phyloP scores from a whole-genome alignment of 2,113 vertebrate species.

The Galbula dea region DNA sequence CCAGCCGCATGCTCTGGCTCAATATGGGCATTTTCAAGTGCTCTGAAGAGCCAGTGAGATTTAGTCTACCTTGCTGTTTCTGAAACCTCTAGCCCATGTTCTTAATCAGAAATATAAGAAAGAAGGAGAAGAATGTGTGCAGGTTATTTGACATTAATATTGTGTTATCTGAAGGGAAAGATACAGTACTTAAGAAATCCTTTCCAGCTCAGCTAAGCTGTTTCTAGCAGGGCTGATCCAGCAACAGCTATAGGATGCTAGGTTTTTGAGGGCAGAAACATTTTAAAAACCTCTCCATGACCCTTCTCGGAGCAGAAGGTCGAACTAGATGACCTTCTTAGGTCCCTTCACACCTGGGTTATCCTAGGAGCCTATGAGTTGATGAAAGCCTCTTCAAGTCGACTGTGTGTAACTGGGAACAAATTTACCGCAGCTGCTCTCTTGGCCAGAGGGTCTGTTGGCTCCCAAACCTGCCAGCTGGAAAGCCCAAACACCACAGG shows the following conservation, averaged over 20 bases:
- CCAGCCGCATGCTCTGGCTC: neutral
- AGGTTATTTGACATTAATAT: neutral
- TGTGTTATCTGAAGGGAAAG: neutral
- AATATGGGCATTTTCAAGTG: neutral
- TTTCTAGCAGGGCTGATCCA: conserved; percentile 19
- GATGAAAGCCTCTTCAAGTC: neutral
- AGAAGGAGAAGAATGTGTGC: neutral
- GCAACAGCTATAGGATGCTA: neutral
- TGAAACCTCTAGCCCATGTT: neutral
- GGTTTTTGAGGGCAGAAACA: neutral
- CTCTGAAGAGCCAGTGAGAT: neutral
- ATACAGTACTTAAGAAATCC: neutral
- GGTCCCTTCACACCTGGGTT: neutral
- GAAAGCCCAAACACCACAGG: neutral
- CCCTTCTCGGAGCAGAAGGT: neutral
- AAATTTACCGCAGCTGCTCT: neutral
- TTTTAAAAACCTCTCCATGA: neutral
- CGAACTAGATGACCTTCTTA: neutral
- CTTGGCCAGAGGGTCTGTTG: neutral
- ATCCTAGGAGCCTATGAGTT: neutral
- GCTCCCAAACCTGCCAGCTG: neutral
- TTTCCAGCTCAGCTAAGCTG: neutral
- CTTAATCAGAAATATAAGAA: neutral
- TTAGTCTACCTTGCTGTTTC: neutral
- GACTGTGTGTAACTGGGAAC: neutral